These are phyloP conservation scores for Melieria omissa DNA, from an alignment of 2,888 invertebrate species.

Conservation along the genomic window DNA sequence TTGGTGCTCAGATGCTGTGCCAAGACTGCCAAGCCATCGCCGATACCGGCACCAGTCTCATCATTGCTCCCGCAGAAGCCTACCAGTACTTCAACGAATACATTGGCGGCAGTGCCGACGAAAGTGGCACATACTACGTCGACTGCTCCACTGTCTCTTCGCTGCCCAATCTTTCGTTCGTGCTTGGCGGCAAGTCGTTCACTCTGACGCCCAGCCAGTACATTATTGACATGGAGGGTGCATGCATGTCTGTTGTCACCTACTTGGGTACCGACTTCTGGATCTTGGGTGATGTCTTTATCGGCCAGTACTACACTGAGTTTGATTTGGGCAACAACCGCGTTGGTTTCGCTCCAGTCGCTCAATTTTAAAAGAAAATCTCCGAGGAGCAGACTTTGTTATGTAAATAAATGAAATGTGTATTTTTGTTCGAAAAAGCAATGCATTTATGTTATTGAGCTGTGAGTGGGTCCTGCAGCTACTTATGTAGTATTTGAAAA, in stretches of 20 bases:
- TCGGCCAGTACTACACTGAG: slow-evolving; percentile 93
- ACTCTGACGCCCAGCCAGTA: slow-evolving; percentile 83
- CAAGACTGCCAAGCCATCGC: slow-evolving; percentile 88
- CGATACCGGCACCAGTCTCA: slow-evolving; percentile 94
- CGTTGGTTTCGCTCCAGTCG: slow-evolving; percentile 84
- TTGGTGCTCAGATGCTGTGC: slow-evolving; percentile 73
- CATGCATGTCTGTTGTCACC: slow-evolving; percentile 92
- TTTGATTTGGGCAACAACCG: slow-evolving; percentile 88
- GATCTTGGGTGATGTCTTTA: slow-evolving; percentile 97
- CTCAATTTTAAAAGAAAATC: slow-evolving; percentile 52
- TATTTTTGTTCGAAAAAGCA: too few species aligned
- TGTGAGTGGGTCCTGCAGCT: too few species aligned
- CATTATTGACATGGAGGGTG: slow-evolving; percentile 67
- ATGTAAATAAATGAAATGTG: too few species aligned
- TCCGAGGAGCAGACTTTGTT: too few species aligned
- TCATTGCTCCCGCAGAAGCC: slow-evolving; percentile 86
- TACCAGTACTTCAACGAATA: slow-evolving; percentile 79
- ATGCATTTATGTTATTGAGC: too few species aligned
- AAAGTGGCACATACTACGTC: slow-evolving; percentile 69
- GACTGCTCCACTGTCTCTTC: slow-evolving; percentile 80
- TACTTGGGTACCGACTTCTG: slow-evolving; percentile 82
- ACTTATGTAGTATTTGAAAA: too few species aligned
- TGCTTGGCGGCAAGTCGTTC: slow-evolving; percentile 79
- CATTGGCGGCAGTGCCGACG: slow-evolving; percentile 75
- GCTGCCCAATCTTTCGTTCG: slow-evolving; percentile 82